A percentile compares a stretch with the other conserved stretches of the same genome.
Conservation (phyloP, 2,113 vertebrate genomes). For the Melanotaenia duboulayi region DNA sequence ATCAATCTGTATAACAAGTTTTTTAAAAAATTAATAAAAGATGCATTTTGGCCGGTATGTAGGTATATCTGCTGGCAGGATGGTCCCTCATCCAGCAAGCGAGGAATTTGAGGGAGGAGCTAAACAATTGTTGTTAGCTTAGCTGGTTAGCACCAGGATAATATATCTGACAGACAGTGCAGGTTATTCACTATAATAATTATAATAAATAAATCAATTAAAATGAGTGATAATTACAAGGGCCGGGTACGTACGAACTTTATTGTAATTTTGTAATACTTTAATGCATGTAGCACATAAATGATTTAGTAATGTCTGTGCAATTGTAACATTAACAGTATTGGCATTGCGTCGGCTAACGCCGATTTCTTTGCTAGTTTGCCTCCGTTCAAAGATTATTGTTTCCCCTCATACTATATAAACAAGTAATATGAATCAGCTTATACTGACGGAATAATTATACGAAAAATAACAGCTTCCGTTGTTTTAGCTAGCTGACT, state of each 20-base stretch:
- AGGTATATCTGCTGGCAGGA: neutral
- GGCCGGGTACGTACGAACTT: conserved; percentile 75
- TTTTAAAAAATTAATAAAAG: no score
- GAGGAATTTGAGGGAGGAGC: neutral
- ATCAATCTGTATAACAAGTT: no score
- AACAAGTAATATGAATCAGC: fast-evolving
- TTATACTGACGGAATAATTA: neutral
- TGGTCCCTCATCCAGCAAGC: neutral
- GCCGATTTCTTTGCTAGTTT: conserved; percentile 1
- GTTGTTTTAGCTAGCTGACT: neutral
- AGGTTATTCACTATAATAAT: no score
- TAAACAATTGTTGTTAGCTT: conserved; percentile 5
- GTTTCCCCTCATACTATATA: no score
- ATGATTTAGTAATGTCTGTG: neutral
- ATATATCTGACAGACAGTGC: neutral
- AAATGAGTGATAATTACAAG: conserved; percentile 81
- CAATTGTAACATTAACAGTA: neutral
- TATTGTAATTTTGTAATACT: neutral
- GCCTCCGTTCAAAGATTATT: neutral
- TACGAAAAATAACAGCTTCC: neutral
- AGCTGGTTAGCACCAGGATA: neutral
- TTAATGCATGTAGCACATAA: neutral
- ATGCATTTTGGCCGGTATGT: no score
- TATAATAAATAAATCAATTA: neutral
- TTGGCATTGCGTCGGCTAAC: conserved; percentile 18